Evolutionary conservation across 2,888 invertebrate genomes (phyloP).

Genomic region (Tolmerus cingulatus): DNA sequence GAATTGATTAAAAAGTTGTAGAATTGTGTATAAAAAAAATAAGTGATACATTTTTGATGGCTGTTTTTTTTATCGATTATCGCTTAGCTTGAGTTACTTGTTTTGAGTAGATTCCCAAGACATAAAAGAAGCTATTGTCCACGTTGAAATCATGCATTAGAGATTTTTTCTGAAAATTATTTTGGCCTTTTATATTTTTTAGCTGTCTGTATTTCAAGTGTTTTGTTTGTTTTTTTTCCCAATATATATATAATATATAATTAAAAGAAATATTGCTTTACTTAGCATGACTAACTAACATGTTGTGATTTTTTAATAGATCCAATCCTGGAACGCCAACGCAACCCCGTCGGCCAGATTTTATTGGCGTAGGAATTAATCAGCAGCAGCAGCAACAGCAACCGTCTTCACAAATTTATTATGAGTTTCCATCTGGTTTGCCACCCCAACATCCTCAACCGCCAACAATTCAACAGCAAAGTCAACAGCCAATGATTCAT

Average conservation of each 20-base stretch:
- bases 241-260: background rate
- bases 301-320: constrained; percentile 65
- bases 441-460: constrained; percentile 62
- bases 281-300: background rate
- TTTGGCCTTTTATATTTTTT: constrained; percentile 30
- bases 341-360: constrained; percentile 86
- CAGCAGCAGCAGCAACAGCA: constrained; percentile 56
- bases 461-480: constrained; percentile 61
- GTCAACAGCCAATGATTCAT: constrained; percentile 57
- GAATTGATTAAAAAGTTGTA: background rate
- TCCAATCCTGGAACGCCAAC: constrained; percentile 93
- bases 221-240: background rate
- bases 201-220: constrained; percentile 14
- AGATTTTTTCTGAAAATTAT: background rate
- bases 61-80: constrained; percentile 3
- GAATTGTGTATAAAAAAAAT: background rate
- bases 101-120: constrained; percentile 41
- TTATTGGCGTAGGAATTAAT: constrained; percentile 74
- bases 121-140: constrained; percentile 41
- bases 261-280: background rate
- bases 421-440: constrained; percentile 61
- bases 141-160: constrained; percentile 40
- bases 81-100: constrained; percentile 23
- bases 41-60: background rate
- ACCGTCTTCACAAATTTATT: constrained; percentile 61